A percentile compares a stretch with the other conserved stretches of the same genome.
phyloP scores from a whole-genome alignment of 2,113 vertebrate species.

The Microtus oregoni region DNA sequence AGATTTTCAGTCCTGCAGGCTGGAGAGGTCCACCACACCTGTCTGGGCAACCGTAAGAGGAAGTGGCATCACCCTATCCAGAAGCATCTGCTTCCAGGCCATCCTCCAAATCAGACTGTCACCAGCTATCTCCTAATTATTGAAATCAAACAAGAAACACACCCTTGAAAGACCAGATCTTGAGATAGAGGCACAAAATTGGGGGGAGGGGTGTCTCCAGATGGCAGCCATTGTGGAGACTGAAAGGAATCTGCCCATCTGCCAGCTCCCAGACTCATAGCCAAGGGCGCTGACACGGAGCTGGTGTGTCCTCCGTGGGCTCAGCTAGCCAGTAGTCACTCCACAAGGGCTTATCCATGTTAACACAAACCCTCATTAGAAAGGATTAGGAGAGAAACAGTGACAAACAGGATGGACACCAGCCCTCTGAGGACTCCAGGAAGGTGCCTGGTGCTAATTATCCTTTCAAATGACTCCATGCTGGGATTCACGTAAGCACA shows the following conservation, averaged over 20 bases:
- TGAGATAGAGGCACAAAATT: not conserved
- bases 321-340: conserved; percentile 90
- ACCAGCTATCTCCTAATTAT: not conserved
- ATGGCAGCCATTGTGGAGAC: not conserved
- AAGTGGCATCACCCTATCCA: not conserved
- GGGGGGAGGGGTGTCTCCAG: not conserved
- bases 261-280: conserved; percentile 87
- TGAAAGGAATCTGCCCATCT: not conserved
- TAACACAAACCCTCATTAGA: conserved; percentile 99
- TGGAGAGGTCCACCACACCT: not conserved
- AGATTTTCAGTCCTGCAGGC: not conserved
- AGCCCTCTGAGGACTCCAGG: conserved; percentile 91
- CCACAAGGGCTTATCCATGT: conserved; percentile 94
- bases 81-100: not conserved
- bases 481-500: conserved; percentile 64
- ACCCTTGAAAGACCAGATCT: not conserved
- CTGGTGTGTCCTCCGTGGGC: conserved; percentile 91
- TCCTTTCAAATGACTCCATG: conserved; percentile 90
- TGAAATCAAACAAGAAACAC: not conserved
- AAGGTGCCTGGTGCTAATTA: conserved; percentile 89
- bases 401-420: conserved; percentile 94
- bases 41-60: not conserved
- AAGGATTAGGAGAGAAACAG: conserved; percentile 95
- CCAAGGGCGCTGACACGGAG: conserved; percentile 91
- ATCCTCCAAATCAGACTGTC: fast-evolving